Conservation (phyloP, 2,113 vertebrate genomes). For the Lamprologus tigripictilis region DNA sequence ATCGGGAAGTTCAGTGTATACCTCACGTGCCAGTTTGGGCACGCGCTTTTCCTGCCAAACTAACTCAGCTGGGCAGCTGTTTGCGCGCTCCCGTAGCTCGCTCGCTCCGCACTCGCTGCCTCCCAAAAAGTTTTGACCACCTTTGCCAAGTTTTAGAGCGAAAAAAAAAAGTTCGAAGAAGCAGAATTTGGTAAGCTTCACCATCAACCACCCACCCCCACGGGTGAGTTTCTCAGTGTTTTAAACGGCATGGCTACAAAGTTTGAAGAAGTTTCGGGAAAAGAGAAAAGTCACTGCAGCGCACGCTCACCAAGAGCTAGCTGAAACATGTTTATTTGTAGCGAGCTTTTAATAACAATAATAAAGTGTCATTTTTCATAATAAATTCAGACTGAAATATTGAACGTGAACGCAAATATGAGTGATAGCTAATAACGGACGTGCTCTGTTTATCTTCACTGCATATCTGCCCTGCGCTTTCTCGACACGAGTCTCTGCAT, state of each 20-base stretch:
- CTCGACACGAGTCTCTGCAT: slow-evolving; percentile 57
- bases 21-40: slow-evolving; percentile 50
- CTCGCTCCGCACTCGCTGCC: background rate
- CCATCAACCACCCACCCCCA: background rate
- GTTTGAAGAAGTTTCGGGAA: background rate
- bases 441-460: slow-evolving; percentile 40
- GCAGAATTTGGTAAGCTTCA: background rate
- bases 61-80: slow-evolving; percentile 58
- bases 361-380: background rate
- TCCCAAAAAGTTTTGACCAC: slow-evolving; percentile 8
- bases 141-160: background rate
- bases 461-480: slow-evolving; percentile 36
- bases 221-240: background rate
- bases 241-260: background rate
- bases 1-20: background rate
- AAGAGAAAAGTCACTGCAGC: background rate
- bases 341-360: background rate
- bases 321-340: background rate
- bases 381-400: background rate
- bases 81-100: slow-evolving; percentile 51
- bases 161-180: background rate
- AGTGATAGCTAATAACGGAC: background rate
- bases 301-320: background rate
- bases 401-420: background rate
- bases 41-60: slow-evolving; percentile 22